phyloP scores from a whole-genome alignment of 2,888 invertebrate species.

The Drosophila tripunctata region DNA sequence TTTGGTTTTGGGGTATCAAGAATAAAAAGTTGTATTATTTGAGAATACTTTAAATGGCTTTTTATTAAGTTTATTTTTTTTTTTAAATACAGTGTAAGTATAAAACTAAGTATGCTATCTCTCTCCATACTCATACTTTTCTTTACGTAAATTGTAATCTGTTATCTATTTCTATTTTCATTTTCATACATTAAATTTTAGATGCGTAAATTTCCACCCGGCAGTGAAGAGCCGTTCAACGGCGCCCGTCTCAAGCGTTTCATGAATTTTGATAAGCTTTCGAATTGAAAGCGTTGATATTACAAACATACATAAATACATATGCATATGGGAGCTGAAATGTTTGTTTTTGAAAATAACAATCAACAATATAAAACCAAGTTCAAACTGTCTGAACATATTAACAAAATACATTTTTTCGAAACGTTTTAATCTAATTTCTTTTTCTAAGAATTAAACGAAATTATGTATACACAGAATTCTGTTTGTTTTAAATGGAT shows the following conservation, averaged over 20 bases:
- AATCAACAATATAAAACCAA: neutral
- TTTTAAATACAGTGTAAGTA: slow-evolving; percentile 31
- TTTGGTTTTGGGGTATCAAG: slow-evolving; percentile 36
- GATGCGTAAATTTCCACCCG: slow-evolving; percentile 89
- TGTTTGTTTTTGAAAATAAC: neutral
- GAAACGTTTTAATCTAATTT: slow-evolving; percentile 2
- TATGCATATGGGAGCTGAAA: neutral
- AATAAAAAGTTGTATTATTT: slow-evolving; percentile 9
- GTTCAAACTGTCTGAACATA: slow-evolving; percentile 4
- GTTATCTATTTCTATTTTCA: slow-evolving; percentile 10
- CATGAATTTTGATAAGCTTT: slow-evolving; percentile 84
- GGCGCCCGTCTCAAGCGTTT: slow-evolving; percentile 85
- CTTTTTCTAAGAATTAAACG: slow-evolving; percentile 15
- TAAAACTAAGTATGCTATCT: neutral
- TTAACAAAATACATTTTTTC: neutral
- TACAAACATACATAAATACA: neutral
- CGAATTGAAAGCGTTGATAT: slow-evolving; percentile 64
- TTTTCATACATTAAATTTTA: slow-evolving; percentile 77
- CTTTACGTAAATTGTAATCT: neutral
- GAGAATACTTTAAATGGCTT: slow-evolving; percentile 10
- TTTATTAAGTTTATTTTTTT: neutral
- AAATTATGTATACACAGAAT: slow-evolving; percentile 3
- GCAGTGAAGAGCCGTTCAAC: slow-evolving; percentile 86
- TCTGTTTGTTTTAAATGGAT: slow-evolving; percentile 1
- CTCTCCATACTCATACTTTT: neutral